phyloP scores from a whole-genome alignment of 2,113 vertebrate genomes.

The Phrynosoma blainvillii region DNA sequence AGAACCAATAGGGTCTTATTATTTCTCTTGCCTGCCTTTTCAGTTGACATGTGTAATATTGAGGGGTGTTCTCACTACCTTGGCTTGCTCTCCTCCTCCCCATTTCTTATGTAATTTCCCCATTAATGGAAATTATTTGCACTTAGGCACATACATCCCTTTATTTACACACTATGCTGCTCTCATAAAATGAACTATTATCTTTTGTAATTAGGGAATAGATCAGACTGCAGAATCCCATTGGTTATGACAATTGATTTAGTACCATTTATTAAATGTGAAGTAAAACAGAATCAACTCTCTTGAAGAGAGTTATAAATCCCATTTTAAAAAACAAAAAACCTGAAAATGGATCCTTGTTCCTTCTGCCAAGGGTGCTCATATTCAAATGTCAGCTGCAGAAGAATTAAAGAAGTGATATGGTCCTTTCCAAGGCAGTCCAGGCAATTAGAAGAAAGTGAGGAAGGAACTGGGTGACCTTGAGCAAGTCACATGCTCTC shows the following conservation, averaged over 20 bases:
- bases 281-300: background rate
- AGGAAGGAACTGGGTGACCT: background rate
- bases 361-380: background rate
- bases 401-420: background rate
- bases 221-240: background rate
- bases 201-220: constrained; percentile 13
- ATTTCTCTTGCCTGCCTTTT: constrained; percentile 20
- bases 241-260: background rate
- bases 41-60: constrained; percentile 28
- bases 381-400: background rate
- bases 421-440: background rate
- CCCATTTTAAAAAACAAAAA: background rate
- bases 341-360: background rate
- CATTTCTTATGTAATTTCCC: constrained; percentile 29
- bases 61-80: constrained; percentile 17
- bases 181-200: constrained; percentile 22
- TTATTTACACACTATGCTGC: constrained; percentile 8
- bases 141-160: constrained; percentile 1
- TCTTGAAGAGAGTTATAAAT: background rate
- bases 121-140: constrained; percentile 37
- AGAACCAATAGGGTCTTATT: constrained; percentile 18
- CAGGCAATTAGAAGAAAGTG: background rate
- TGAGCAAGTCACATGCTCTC: too few species aligned
- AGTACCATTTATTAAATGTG: background rate
- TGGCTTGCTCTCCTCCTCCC: background rate